Percentiles rank a stretch among this genome's conserved stretches.
These are phyloP conservation scores for Scolanthus callimorphus DNA, from an alignment of 92 coral and sea anemone species.

Conservation along the genomic window DNA sequence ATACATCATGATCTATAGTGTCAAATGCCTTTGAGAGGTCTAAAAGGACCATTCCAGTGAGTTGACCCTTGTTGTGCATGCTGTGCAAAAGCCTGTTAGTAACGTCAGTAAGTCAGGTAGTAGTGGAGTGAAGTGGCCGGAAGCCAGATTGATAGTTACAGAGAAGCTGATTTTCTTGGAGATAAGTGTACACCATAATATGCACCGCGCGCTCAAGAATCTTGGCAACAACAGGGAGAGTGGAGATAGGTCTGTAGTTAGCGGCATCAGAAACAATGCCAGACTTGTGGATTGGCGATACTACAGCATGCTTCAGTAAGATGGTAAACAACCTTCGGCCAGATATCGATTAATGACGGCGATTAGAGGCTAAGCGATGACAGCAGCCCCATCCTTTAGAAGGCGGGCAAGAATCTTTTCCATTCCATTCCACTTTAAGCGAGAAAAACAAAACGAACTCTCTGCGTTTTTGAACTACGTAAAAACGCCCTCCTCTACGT, in stretches of 20 bases:
- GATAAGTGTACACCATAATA: slow-evolving; percentile 25
- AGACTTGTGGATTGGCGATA: slow-evolving; percentile 13
- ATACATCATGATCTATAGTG: slow-evolving; percentile 27
- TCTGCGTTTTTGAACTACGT: no score
- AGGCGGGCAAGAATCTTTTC: slow-evolving; percentile 11
- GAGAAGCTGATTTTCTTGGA: slow-evolving; percentile 12
- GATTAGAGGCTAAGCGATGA: slow-evolving; percentile 13
- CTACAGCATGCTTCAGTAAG: slow-evolving; percentile 23
- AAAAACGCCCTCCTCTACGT: no score
- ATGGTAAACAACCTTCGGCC: slow-evolving; percentile 22
- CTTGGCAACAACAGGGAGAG: slow-evolving; percentile 12
- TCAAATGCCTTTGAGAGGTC: slow-evolving; percentile 32
- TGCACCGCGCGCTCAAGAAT: slow-evolving; percentile 44
- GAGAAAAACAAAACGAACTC: no score
- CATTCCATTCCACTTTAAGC: no score
- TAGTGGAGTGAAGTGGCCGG: slow-evolving; percentile 44
- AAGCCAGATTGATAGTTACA: slow-evolving; percentile 40
- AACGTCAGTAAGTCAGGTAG: slow-evolving; percentile 38
- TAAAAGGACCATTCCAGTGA: slow-evolving; percentile 36
- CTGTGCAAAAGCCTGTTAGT: slow-evolving; percentile 36
- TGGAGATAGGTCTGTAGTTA: slow-evolving; percentile 21
- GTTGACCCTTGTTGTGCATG: slow-evolving; percentile 25
- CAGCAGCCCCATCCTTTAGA: slow-evolving; percentile 24
- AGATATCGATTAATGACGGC: slow-evolving; percentile 9
- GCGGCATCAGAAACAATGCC: background rate